Evolutionary conservation across 2,888 invertebrate species (phyloP), one percentile per base, ranked within the genome.

Genomic region (Celastrina argiolus): DNA sequence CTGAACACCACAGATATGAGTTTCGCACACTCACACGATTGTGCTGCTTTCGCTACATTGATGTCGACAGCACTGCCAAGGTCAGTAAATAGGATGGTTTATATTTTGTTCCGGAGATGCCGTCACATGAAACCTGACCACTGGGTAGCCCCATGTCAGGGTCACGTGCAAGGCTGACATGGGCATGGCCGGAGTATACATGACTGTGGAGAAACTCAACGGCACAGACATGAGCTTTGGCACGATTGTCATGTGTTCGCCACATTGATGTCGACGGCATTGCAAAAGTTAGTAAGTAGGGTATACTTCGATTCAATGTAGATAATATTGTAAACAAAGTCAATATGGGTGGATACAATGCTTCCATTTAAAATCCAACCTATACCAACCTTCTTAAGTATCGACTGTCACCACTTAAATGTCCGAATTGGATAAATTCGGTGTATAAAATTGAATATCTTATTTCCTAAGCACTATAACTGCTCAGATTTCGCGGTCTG

Each of bases 191-290:
- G 96, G 96, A n/a, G 85, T 95, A 72, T 96, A 95, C 76, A 76
- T 94, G 22, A 95, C 95, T 0, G 77, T 76, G 16, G 93, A 93
- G 65, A 85, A 93, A 67, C 70, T 83, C 10, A 75, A 77, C 2
- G 78, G 84, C 8, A 91, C 94, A 71, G 95, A 95, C 70, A 91
- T 94, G 79, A 93, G 94, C 0, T 84, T 91, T 63, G 88, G 2
- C 92, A 93, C 69, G 96, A 96, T 77, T 96, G 96, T 79, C 96
- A 96, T 5, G 92, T 94, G 1, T 96, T 96, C 77, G 93, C 96
- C 61, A 95, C 96, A 0, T 81, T 95, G 5, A 93, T 95, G 69
- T 96, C 96, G 1, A 95, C 95, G 59, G 96, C 96, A 4, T 83
- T 96, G 67, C 96, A 96, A 34, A 94, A 95, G 95, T 87, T 74